phyloP scores from a whole-genome alignment of 2,888 invertebrate genomes.

The Ectropis crepuscularia region DNA sequence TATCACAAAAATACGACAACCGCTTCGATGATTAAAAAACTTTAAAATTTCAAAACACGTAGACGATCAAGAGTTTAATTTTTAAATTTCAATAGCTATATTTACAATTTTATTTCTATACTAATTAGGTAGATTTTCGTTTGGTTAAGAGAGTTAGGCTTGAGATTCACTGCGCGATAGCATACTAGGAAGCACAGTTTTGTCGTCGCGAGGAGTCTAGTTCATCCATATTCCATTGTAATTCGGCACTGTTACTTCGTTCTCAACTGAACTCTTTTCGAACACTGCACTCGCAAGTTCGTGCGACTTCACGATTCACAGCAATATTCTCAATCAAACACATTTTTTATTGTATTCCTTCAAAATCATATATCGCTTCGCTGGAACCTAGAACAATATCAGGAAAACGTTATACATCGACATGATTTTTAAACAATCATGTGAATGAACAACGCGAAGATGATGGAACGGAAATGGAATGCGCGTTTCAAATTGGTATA shows the following conservation, averaged over 20 bases:
- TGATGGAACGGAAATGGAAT: slow-evolving; percentile 61
- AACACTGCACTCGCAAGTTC: slow-evolving; percentile 74
- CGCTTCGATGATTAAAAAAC: slow-evolving; percentile 79
- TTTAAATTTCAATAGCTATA: slow-evolving; percentile 49
- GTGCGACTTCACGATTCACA: slow-evolving; percentile 65
- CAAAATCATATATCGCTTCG: slow-evolving; percentile 63
- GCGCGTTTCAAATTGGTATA: slow-evolving; percentile 49
- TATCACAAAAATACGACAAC: slow-evolving; percentile 85
- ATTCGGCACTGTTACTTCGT: slow-evolving; percentile 62
- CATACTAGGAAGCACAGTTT: slow-evolving; percentile 78
- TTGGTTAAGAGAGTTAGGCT: slow-evolving; percentile 44
- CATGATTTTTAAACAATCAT: slow-evolving; percentile 49
- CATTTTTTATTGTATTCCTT: slow-evolving; percentile 75
- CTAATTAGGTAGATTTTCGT: slow-evolving; percentile 38
- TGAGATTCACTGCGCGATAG: slow-evolving; percentile 64
- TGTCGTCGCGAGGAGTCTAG: slow-evolving; percentile 48
- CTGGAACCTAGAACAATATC: slow-evolving; percentile 67
- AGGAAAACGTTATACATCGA: slow-evolving; percentile 56
- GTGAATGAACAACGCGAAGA: slow-evolving; percentile 58
- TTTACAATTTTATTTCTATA: slow-evolving; percentile 54
- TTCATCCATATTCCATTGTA: slow-evolving; percentile 85
- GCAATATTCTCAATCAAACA: slow-evolving; percentile 73
- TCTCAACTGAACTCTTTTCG: slow-evolving; percentile 74
- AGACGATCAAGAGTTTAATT: slow-evolving; percentile 62
- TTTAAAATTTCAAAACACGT: slow-evolving; percentile 71